phyloP scores from a whole-genome alignment of 2,797 vertebrate species.

The Delichon dasypus region DNA sequence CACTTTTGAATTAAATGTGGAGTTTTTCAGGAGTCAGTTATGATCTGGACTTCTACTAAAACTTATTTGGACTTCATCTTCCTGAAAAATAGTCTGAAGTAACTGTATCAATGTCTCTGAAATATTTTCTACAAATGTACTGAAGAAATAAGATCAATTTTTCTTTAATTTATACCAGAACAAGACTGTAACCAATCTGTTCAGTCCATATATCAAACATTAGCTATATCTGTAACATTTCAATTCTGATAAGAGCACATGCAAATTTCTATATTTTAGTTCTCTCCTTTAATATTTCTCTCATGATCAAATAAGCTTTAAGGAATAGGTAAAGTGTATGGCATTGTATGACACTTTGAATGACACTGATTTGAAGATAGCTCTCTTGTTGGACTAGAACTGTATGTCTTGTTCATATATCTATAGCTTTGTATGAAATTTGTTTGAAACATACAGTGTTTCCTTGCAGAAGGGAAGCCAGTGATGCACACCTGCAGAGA shows the following conservation, averaged over 20 bases:
- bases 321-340: background rate
- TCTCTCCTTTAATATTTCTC: background rate
- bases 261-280: background rate
- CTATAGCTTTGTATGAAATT: background rate
- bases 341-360: no score
- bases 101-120: background rate
- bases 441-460: background rate
- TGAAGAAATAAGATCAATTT: background rate
- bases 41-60: background rate
- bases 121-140: background rate
- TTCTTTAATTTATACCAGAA: background rate
- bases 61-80: background rate
- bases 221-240: background rate
- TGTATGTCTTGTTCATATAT: background rate
- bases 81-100: background rate
- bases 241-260: background rate
- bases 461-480: background rate
- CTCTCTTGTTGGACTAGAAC: background rate
- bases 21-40: background rate
- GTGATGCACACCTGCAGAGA: background rate
- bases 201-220: background rate
- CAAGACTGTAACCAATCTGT: background rate
- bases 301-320: background rate
- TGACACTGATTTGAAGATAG: background rate
- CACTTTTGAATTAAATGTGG: background rate